Evolutionary conservation across 2,888 invertebrate genomes (phyloP).

Genomic region (Lacanobia oleracea): DNA sequence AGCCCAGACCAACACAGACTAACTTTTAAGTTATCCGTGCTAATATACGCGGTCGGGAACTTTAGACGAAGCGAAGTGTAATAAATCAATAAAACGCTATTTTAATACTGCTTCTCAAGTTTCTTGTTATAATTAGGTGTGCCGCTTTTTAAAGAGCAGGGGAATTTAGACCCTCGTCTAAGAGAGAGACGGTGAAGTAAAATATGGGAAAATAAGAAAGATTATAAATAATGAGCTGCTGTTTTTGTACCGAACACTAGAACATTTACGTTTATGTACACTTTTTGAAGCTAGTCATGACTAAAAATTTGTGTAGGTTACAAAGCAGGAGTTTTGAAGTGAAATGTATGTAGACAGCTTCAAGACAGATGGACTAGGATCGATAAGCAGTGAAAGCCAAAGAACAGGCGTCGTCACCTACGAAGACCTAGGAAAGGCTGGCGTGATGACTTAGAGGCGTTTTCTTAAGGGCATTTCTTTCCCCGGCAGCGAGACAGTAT

Average conservation of each 20-base stretch:
- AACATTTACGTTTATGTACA: background rate
- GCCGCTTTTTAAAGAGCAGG: constrained; percentile 14
- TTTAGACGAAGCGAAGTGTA: constrained; percentile 35
- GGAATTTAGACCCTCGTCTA: background rate
- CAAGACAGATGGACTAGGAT: too few relatives aligned
- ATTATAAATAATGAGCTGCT: background rate
- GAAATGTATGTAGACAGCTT: too few relatives aligned
- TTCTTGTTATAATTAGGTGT: constrained; percentile 15
- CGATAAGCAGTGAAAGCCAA: too few relatives aligned
- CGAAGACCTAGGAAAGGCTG: too few relatives aligned
- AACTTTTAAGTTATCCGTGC: constrained; percentile 43
- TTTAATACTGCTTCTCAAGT: constrained; percentile 36
- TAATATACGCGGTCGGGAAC: constrained; percentile 23
- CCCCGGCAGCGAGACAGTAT: too few relatives aligned
- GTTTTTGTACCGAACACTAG: background rate
- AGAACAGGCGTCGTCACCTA: too few relatives aligned
- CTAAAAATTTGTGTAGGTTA: too few relatives aligned
- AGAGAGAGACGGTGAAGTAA: background rate
- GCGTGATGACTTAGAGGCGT: too few relatives aligned
- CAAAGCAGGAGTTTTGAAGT: too few relatives aligned
- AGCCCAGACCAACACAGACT: background rate
- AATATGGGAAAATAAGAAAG: background rate
- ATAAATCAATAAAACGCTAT: constrained; percentile 47
- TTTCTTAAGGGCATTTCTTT: too few relatives aligned
- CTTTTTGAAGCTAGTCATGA: background rate